Percentiles rank a stretch among this genome's conserved stretches.
These are phyloP conservation scores for Synodontis membranacea DNA, from an alignment of 2,113 vertebrate species.

Conservation along the genomic window DNA sequence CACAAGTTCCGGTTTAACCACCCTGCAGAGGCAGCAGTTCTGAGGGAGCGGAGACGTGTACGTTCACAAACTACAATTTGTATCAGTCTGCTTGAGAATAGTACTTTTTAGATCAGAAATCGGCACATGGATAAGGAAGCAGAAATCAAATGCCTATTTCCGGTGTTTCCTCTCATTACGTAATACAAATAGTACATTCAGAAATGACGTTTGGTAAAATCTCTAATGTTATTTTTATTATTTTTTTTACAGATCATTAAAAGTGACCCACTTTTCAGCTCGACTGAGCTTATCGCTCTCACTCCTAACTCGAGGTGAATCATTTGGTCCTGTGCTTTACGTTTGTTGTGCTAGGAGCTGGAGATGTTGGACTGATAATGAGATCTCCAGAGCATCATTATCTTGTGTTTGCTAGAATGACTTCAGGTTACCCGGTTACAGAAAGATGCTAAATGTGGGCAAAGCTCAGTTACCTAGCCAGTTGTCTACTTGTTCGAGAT, in stretches of 20 bases:
- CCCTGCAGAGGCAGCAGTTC: conserved; percentile 88
- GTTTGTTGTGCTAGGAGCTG: conserved; percentile 1
- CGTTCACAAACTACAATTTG: neutral
- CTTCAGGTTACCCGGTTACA: conserved; percentile 67
- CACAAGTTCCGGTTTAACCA: conserved; percentile 95
- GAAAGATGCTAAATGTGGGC: conserved; percentile 14
- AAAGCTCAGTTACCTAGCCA: neutral
- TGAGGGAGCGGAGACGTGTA: conserved; percentile 85
- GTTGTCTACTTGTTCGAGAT: neutral
- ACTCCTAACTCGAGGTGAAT: conserved; percentile 65
- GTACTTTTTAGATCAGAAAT: neutral
- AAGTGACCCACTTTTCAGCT: conserved; percentile 60
- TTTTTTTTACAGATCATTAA: conserved; percentile 74
- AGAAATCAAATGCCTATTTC: neutral
- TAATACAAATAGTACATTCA: no score
- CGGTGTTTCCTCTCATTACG: neutral
- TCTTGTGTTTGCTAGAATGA: conserved; percentile 59
- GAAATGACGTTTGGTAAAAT: neutral
- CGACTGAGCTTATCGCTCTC: conserved; percentile 66
- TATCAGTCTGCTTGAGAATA: neutral
- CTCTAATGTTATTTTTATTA: neutral
- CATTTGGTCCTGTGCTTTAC: neutral
- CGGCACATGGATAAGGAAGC: neutral
- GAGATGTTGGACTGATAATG: conserved; percentile 40
- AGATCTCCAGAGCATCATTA: conserved; percentile 45